A percentile compares a stretch with the other conserved stretches of the same genome.
Conservation (phyloP, 2,113 vertebrate genomes). For the Halcyon senegalensis region DNA sequence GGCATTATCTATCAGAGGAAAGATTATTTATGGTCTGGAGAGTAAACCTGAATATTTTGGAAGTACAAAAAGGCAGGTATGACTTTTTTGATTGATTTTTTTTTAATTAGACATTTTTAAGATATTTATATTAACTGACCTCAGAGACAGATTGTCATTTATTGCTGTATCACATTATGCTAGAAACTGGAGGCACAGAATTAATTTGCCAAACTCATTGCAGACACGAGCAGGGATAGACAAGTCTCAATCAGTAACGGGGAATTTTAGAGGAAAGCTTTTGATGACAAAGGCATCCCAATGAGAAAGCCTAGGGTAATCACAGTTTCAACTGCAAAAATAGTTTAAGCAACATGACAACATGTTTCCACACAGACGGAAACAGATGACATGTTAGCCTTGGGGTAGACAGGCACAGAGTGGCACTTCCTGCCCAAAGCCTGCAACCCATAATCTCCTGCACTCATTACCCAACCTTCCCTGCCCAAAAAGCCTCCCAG, state of each 20-base stretch:
- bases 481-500: background rate
- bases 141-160: background rate
- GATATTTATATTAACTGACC: conserved; percentile 15
- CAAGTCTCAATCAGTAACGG: background rate
- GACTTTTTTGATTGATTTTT: background rate
- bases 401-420: fast-evolving
- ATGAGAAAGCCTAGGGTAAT: background rate
- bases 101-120: conserved; percentile 23
- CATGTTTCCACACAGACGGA: fast-evolving
- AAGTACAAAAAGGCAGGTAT: background rate
- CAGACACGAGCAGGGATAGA: background rate
- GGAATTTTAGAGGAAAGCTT: background rate
- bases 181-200: background rate
- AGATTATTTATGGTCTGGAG: background rate
- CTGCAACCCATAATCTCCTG: background rate
- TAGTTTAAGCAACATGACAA: background rate
- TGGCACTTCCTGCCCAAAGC: background rate
- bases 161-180: background rate
- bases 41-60: background rate
- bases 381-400: background rate
- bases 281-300: background rate
- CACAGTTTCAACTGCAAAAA: background rate
- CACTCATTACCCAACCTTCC: background rate
- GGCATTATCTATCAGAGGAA: background rate
- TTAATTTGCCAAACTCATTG: background rate